Conservation (phyloP, 2,888 invertebrate genomes). For the Lasius platythorax region DNA sequence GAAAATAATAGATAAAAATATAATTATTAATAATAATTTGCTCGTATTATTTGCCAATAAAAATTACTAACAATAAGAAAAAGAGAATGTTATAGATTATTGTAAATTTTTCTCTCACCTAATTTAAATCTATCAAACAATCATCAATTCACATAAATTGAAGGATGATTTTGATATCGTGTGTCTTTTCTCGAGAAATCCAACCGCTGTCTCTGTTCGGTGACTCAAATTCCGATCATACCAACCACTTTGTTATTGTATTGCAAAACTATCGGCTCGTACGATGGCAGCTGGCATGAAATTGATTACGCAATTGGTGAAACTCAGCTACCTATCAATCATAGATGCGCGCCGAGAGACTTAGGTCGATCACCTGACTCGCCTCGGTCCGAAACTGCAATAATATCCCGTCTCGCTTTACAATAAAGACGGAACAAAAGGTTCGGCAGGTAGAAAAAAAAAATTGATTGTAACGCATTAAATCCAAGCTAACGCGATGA, state of each 20-base stretch:
- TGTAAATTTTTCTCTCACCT: not conserved
- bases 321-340: conserved; percentile 78
- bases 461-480: not conserved
- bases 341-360: conserved; percentile 64
- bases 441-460: not conserved
- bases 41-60: not conserved
- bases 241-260: conserved; percentile 56
- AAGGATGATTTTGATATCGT: not conserved
- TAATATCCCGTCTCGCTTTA: not conserved
- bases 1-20: not conserved
- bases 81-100: not conserved
- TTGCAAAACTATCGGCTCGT: conserved; percentile 74
- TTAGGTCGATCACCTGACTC: conserved; percentile 49
- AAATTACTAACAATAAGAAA: not conserved
- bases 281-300: conserved; percentile 70
- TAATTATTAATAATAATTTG: not conserved
- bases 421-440: not conserved
- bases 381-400: conserved; percentile 15
- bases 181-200: conserved; percentile 4
- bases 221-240: conserved; percentile 36
- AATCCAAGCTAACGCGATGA: not conserved
- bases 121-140: not conserved
- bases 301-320: conserved; percentile 80
- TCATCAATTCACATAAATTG: not conserved
- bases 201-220: not conserved